Percentiles rank a stretch among this genome's conserved stretches.
Conservation (phyloP, 2,113 vertebrate species). For the Ceuthmochares aereus region DNA sequence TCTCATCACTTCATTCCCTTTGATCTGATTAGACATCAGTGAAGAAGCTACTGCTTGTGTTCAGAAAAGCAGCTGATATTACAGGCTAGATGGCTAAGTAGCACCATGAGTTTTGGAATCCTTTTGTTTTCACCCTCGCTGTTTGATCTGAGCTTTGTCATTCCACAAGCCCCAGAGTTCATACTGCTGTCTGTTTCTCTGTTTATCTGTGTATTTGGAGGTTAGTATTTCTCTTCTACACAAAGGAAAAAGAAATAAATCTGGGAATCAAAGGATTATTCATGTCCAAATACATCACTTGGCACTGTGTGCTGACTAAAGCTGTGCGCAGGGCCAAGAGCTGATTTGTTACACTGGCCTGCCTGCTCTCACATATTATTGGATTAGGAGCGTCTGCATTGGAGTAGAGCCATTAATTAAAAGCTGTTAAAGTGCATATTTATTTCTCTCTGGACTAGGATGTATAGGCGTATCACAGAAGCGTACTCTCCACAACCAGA, state of each 20-base stretch:
- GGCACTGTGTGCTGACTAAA: conserved; percentile 21
- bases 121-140: conserved; percentile 12
- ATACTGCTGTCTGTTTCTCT: conserved; percentile 9
- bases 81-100: not conserved
- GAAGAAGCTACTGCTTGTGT: not conserved
- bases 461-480: not conserved
- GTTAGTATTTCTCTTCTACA: conserved; percentile 22
- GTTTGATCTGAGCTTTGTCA: conserved; percentile 46
- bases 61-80: not conserved
- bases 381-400: conserved; percentile 59
- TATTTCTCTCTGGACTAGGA: not conserved
- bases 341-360: conserved; percentile 45
- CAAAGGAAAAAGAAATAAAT: not conserved
- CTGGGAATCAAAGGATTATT: conserved; percentile 53
- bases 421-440: conserved; percentile 42
- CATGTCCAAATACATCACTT: conserved; percentile 36
- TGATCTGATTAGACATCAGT: not conserved
- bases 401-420: conserved; percentile 16
- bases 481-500: not conserved
- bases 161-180: not conserved
- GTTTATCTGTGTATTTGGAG: conserved; percentile 44
- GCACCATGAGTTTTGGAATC: not conserved
- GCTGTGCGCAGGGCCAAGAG: conserved; percentile 14
- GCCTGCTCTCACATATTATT: conserved; percentile 26
- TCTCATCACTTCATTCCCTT: not conserved